Evolutionary conservation across 2,888 invertebrate species (phyloP).

Genomic region (Morpho deidamia): DNA sequence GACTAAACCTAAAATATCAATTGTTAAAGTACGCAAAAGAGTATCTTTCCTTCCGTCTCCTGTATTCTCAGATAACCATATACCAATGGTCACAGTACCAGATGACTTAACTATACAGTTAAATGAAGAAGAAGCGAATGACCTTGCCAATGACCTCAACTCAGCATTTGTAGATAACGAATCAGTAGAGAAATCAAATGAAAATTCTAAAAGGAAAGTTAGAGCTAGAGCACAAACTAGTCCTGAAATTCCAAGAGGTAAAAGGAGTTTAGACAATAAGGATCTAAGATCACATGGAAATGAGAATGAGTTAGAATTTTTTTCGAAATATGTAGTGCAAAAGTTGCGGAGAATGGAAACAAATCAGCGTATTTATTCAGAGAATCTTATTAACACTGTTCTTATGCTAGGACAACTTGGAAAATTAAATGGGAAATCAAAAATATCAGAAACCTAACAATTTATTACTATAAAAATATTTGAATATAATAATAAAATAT

Average conservation of each 20-base stretch:
- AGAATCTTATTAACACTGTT: slow-evolving; percentile 71
- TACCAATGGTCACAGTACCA: slow-evolving; percentile 71
- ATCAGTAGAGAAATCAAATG: slow-evolving; percentile 28
- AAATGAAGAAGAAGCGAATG: slow-evolving; percentile 70
- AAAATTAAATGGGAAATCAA: slow-evolving; percentile 64
- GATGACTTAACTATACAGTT: slow-evolving; percentile 71
- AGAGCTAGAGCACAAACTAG: slow-evolving; percentile 38
- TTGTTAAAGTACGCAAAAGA: slow-evolving; percentile 58
- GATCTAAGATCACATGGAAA: slow-evolving; percentile 40
- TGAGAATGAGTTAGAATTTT: slow-evolving; percentile 68
- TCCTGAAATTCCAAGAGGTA: slow-evolving; percentile 44
- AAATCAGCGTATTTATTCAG: slow-evolving; percentile 70
- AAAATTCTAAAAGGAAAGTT: slow-evolving; percentile 41
- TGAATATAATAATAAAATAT: background rate
- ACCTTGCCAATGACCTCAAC: slow-evolving; percentile 57
- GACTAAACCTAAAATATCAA: slow-evolving; percentile 42
- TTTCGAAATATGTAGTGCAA: slow-evolving; percentile 70
- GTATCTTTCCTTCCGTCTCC: slow-evolving; percentile 69
- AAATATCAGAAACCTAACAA: slow-evolving; percentile 41
- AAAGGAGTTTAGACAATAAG: slow-evolving; percentile 39
- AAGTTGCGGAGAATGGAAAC: slow-evolving; percentile 70
- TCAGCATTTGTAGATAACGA: slow-evolving; percentile 45
- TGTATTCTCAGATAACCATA: slow-evolving; percentile 62
- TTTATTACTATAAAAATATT: background rate
- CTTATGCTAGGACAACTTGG: slow-evolving; percentile 69